A percentile compares a stretch with the other conserved stretches of the same genome.
These are phyloP conservation scores for Patella pellucida DNA, from an alignment of 2,888 invertebrate genomes.

Conservation along the genomic window DNA sequence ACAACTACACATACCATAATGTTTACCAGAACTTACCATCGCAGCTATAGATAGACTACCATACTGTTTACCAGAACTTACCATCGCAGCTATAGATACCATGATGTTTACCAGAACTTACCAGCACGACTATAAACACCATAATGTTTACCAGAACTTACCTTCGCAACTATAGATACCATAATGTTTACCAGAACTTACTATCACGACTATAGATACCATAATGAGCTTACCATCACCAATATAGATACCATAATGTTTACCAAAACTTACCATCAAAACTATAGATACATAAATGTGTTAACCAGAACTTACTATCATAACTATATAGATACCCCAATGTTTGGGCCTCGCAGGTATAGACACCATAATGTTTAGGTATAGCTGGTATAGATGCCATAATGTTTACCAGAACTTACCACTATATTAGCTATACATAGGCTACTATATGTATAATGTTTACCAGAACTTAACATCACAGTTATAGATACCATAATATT, in stretches of 20 bases:
- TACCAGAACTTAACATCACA: conserved; percentile 50
- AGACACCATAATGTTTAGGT: conserved; percentile 62
- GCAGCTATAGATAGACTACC: no score
- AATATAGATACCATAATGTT: conserved; percentile 60
- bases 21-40: not conserved
- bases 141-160: conserved; percentile 58
- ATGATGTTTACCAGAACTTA: conserved; percentile 25
- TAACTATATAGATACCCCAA: conserved; percentile 60
- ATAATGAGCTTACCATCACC: conserved; percentile 47
- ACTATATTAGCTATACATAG: conserved; percentile 67
- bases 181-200: conserved; percentile 58
- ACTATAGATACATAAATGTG: conserved; percentile 68
- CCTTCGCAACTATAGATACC: conserved; percentile 29
- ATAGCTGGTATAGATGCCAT: conserved; percentile 68
- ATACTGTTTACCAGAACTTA: no score
- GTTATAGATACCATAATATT: conserved; percentile 60
- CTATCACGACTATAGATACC: no score
- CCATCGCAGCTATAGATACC: not conserved
- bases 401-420: conserved; percentile 67
- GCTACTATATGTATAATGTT: conserved; percentile 53
- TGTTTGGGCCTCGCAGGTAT: conserved; percentile 54
- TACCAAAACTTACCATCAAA: conserved; percentile 64
- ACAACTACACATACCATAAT: no score
- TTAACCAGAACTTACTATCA: conserved; percentile 66
- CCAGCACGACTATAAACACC: conserved; percentile 62